Conservation (phyloP, 2,113 vertebrate species). For the Bucco capensis region DNA sequence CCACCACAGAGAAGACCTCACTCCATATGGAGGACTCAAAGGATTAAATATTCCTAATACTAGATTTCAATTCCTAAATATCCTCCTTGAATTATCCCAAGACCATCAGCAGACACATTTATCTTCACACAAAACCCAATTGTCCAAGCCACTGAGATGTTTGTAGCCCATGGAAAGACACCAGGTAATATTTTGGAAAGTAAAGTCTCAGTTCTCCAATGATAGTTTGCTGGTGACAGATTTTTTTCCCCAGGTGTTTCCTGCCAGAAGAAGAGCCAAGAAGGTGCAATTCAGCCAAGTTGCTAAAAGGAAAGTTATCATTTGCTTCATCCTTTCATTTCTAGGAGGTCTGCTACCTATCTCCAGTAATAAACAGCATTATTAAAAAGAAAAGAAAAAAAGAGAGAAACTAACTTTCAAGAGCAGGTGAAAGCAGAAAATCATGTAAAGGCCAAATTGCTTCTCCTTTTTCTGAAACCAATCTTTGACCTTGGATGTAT, state of each 20-base stretch:
- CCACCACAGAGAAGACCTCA: accelerated
- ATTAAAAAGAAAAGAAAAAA: not conserved
- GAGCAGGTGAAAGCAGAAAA: not conserved
- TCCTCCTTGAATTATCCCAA: not conserved
- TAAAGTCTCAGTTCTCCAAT: not conserved
- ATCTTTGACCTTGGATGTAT: not conserved
- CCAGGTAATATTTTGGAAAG: not conserved
- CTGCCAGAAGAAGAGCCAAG: not conserved
- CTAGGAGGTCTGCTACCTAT: not conserved
- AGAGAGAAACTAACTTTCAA: not conserved
- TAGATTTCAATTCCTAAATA: not conserved
- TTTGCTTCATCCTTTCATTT: not conserved
- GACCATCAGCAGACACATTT: not conserved
- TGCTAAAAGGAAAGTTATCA: not conserved
- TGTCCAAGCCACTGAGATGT: not conserved
- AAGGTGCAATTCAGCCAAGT: not conserved
- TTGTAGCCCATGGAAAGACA: not conserved
- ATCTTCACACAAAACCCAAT: not conserved
- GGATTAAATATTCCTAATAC: not conserved
- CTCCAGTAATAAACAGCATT: not conserved
- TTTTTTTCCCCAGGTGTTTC: not conserved
- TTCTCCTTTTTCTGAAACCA: not conserved
- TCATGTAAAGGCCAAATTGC: not conserved
- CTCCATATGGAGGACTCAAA: not conserved
- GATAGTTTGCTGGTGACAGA: not conserved